Conservation (phyloP, 1,140 invertebrate genomes). For the Drosophila carrolli region DNA sequence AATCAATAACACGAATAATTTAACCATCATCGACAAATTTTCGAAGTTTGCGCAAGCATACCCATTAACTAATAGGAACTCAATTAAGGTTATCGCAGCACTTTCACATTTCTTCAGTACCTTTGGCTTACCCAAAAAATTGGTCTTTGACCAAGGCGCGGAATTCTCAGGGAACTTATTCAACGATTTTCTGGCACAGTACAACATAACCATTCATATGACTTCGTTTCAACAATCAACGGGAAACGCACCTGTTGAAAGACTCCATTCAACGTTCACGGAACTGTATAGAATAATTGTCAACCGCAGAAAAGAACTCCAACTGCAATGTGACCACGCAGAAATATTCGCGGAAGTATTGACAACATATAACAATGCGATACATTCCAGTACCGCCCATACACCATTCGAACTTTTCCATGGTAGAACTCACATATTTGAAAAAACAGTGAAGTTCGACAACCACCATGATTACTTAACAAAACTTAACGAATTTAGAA, state of each 20-base stretch:
- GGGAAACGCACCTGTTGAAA: not conserved
- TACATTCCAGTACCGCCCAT: not conserved
- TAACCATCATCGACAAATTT: not conserved
- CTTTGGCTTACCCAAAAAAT: not conserved
- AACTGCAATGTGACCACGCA: not conserved
- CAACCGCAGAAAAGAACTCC: not conserved
- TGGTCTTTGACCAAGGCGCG: not conserved
- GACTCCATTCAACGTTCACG: not conserved
- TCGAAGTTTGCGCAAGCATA: not conserved
- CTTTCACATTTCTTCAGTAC: not conserved
- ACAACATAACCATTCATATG: not conserved
- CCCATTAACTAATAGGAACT: not conserved
- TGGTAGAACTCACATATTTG: too few relatives aligned
- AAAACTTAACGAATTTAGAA: too few relatives aligned
- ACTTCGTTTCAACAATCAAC: constrained; percentile 1
- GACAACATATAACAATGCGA: not conserved
- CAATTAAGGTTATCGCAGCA: not conserved
- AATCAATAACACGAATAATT: not conserved
- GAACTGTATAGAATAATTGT: not conserved
- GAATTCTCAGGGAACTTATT: not conserved
- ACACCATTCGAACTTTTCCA: not conserved
- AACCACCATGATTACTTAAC: too few relatives aligned
- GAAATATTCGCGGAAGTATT: not conserved
- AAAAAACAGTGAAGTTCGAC: too few relatives aligned
- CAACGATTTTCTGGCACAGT: not conserved